Percentiles rank a stretch among this genome's conserved stretches.
phyloP scores from a whole-genome alignment of 2,797 vertebrate species.

The Dendrocincla fuliginosa region DNA sequence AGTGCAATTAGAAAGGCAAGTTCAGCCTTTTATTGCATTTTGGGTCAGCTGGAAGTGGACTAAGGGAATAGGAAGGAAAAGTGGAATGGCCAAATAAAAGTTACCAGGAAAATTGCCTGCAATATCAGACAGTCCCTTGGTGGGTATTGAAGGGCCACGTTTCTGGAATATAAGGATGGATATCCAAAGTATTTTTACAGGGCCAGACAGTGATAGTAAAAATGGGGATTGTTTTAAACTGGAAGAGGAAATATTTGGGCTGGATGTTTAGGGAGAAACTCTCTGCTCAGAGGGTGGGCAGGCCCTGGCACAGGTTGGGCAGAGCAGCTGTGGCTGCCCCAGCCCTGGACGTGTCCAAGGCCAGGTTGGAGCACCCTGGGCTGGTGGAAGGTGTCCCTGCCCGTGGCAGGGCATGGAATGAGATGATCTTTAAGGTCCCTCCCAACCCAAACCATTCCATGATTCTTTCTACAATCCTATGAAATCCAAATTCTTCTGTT shows the following conservation, averaged over 20 bases:
- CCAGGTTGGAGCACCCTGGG: neutral
- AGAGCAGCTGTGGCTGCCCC: neutral
- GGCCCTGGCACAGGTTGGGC: neutral
- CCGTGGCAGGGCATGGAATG: neutral
- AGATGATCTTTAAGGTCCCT: fast-evolving
- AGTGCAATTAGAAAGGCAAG: neutral
- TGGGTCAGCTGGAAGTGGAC: neutral
- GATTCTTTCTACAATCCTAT: neutral
- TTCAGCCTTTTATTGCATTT: neutral
- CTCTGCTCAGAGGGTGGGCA: neutral
- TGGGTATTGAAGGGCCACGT: neutral
- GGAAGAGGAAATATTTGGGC: neutral
- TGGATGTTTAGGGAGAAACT: neutral
- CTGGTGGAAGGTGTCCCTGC: neutral
- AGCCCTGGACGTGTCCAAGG: neutral
- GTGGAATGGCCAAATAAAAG: neutral
- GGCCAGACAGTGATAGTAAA: neutral
- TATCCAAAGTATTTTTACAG: neutral
- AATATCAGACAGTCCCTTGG: neutral
- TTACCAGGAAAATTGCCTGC: neutral
- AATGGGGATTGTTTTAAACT: neutral
- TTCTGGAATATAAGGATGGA: neutral
- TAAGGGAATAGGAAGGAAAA: neutral
- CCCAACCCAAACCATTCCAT: no score
- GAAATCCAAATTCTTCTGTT: neutral